Percentiles rank a stretch among this genome's conserved stretches.
phyloP scores from a whole-genome alignment of 2,888 invertebrate genomes.

The Hypomecis punctinalis region DNA sequence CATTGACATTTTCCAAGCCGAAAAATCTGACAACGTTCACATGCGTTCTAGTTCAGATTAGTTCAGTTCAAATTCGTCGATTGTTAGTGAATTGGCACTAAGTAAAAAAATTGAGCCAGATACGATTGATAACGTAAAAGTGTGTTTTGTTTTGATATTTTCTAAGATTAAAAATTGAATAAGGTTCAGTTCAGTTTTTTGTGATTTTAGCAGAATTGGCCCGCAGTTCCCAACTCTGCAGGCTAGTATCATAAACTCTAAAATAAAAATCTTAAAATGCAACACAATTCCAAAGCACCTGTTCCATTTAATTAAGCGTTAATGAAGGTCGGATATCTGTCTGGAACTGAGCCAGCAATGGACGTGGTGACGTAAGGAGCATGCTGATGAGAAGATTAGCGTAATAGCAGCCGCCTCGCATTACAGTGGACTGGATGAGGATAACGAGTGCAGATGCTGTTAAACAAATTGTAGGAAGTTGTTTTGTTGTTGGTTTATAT shows the following conservation, averaged over 20 bases:
- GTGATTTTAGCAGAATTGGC: too few relatives aligned
- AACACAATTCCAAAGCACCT: slow-evolving; percentile 22
- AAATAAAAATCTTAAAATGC: slow-evolving; percentile 23
- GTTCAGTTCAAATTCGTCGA: too few relatives aligned
- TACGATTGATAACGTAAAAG: too few relatives aligned
- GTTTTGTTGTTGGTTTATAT: neutral
- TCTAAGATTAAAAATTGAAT: too few relatives aligned
- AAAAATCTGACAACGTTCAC: too few relatives aligned
- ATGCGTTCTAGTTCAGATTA: too few relatives aligned
- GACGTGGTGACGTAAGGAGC: slow-evolving; percentile 22
- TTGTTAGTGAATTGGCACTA: too few relatives aligned
- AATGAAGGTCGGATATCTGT: slow-evolving; percentile 23
- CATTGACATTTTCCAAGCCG: too few relatives aligned
- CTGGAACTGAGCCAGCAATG: slow-evolving; percentile 28
- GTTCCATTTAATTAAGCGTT: slow-evolving; percentile 34
- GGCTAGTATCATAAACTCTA: neutral
- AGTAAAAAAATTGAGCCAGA: too few relatives aligned
- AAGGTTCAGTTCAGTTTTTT: too few relatives aligned
- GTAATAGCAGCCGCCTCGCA: slow-evolving; percentile 18
- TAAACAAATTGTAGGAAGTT: neutral
- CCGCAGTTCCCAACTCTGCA: too few relatives aligned
- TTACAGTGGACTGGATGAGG: slow-evolving; percentile 17
- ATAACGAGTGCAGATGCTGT: slow-evolving; percentile 2
- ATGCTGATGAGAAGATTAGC: slow-evolving; percentile 33
- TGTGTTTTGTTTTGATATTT: too few relatives aligned